A percentile compares a stretch with the other conserved stretches of the same genome.
Evolutionary conservation across 2,113 vertebrate genomes (phyloP).

Genomic region (Cyprinus carpio): DNA sequence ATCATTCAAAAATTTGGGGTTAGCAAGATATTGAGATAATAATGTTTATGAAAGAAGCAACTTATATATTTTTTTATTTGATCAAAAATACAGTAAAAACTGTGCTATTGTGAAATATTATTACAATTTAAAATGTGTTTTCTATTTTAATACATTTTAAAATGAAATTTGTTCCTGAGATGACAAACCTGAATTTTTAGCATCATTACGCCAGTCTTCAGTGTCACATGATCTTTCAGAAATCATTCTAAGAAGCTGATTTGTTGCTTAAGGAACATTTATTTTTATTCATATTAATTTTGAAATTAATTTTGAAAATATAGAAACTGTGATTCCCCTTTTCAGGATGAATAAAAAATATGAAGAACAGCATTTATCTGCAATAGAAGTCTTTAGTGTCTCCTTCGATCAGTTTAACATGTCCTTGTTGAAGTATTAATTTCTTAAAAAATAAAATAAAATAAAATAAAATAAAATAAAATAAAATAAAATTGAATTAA

Average conservation of each 20-base stretch:
- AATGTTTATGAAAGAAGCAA: background rate
- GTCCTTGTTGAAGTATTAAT: background rate
- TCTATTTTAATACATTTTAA: background rate
- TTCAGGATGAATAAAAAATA: too few relatives aligned
- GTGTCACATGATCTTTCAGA: background rate
- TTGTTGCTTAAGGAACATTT: background rate
- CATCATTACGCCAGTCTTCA: background rate
- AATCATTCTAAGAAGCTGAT: background rate
- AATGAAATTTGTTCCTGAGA: background rate
- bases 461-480: too few relatives aligned
- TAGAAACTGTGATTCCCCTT: too few relatives aligned
- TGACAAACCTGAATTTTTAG: background rate
- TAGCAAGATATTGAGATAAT: background rate
- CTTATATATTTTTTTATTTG: background rate
- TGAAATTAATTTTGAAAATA: background rate
- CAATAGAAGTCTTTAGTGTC: background rate
- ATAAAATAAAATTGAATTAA: too few relatives aligned
- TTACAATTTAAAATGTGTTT: too few relatives aligned
- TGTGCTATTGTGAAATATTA: too few relatives aligned
- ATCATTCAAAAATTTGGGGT: background rate
- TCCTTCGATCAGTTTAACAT: background rate
- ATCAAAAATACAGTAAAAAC: background rate
- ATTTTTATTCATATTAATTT: background rate
- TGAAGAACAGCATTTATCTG: background rate
- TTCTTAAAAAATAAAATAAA: background rate